phyloP scores from a whole-genome alignment of 2,113 vertebrate species.

The Motacilla tschutschensis region DNA sequence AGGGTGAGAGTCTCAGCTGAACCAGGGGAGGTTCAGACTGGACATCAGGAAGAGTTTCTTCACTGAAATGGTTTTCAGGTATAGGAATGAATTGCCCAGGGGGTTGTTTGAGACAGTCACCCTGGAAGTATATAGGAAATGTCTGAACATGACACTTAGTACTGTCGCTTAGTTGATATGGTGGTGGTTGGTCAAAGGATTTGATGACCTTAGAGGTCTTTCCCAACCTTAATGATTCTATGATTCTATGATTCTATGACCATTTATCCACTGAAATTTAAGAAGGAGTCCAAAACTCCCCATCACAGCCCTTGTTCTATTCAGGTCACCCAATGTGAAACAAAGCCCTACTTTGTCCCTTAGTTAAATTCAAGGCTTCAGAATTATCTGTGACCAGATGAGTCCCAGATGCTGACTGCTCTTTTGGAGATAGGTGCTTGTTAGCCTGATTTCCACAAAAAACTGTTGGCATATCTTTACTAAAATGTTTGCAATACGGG shows the following conservation, averaged over 20 bases:
- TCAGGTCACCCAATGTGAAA: not conserved
- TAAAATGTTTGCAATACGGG: not conserved
- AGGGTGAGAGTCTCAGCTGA: not conserved
- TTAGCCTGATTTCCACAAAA: not conserved
- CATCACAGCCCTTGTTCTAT: not conserved
- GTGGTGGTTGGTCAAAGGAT: not conserved
- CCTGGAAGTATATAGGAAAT: not conserved
- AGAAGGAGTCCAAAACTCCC: not conserved
- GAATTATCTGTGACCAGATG: not conserved
- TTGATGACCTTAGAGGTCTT: rapidly evolving
- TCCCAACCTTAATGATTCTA: not conserved
- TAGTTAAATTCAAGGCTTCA: not conserved
- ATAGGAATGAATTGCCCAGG: not conserved
- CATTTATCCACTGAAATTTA: not conserved
- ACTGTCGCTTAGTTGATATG: not conserved
- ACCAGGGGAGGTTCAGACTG: not conserved
- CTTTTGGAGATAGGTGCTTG: not conserved
- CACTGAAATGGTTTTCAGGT: not conserved
- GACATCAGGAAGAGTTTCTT: not conserved
- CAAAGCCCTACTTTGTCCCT: not conserved
- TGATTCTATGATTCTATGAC: not conserved
- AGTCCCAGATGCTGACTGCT: not conserved
- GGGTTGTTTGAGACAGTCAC: not conserved
- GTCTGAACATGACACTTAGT: not conserved
- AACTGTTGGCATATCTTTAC: not conserved